These are phyloP conservation scores for Drosophila pegasa DNA, from an alignment of 2,888 invertebrate species.

Conservation along the genomic window DNA sequence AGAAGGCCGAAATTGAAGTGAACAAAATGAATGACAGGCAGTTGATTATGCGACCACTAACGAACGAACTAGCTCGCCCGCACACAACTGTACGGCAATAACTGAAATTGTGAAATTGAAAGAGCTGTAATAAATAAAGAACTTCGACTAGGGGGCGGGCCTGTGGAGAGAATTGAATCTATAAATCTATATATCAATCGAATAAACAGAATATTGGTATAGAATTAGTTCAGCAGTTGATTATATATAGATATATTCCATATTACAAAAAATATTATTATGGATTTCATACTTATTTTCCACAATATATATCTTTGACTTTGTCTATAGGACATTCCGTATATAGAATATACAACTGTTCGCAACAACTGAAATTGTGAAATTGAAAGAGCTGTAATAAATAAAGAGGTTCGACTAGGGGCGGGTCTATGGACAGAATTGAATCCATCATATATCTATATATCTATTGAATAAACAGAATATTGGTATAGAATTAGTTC, in stretches of 20 bases:
- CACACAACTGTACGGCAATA: slow-evolving; percentile 16
- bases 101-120: not conserved
- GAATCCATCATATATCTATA: no score
- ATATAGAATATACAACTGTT: slow-evolving; percentile 27
- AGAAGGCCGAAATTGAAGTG: not conserved
- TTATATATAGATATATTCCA: no score
- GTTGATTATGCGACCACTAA: slow-evolving; percentile 31
- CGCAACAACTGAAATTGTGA: slow-evolving; percentile 2
- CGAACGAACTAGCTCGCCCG: slow-evolving; percentile 10
- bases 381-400: slow-evolving; percentile 9
- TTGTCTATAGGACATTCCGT: no score
- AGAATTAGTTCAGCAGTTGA: no score
- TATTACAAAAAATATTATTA: no score
- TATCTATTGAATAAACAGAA: no score
- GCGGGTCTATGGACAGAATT: no score
- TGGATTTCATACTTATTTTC: no score
- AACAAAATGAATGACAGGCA: slow-evolving; percentile 24
- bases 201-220: no score
- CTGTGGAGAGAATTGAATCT: not conserved
- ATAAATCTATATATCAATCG: no score
- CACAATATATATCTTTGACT: no score
- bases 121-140: slow-evolving; percentile 19
- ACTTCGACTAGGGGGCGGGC: not conserved
- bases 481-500: no score
- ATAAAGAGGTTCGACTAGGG: not conserved